Percentiles rank a stretch among this genome's conserved stretches.
Conservation (phyloP, 2,797 vertebrate genomes). For the Pagetopsis macropterus region DNA sequence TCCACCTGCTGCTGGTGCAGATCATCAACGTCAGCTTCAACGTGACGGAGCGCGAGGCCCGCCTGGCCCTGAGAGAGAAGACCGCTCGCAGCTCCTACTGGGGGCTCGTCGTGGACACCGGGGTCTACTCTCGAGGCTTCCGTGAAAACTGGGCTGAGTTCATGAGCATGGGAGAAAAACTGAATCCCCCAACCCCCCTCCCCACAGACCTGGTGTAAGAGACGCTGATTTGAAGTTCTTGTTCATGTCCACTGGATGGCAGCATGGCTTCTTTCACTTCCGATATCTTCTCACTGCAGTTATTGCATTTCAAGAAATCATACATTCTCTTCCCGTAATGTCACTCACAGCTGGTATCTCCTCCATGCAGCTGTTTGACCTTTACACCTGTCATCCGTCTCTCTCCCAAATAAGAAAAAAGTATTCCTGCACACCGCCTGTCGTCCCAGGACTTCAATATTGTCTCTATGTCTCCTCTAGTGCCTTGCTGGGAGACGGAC, state of each 20-base stretch:
- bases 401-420: constrained; percentile 10
- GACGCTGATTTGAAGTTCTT: constrained; percentile 11
- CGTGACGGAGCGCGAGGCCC: constrained; percentile 93
- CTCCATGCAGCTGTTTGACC: constrained; percentile 47
- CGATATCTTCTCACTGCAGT: not conserved
- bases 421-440: constrained; percentile 12
- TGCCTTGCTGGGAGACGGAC: constrained; percentile 59
- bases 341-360: constrained; percentile 33
- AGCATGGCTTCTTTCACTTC: constrained; percentile 49
- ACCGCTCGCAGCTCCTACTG: constrained; percentile 84
- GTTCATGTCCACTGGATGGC: constrained; percentile 71
- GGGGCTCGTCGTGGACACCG: constrained; percentile 90
- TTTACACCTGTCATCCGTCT: constrained; percentile 14
- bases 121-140: constrained; percentile 88
- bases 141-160: constrained; percentile 92
- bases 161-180: constrained; percentile 80
- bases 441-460: constrained; percentile 38
- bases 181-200: constrained; percentile 29
- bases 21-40: constrained; percentile 95
- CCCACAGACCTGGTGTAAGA: constrained; percentile 74
- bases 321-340: constrained; percentile 28
- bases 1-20: constrained; percentile 93
- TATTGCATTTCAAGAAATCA: constrained; percentile 48
- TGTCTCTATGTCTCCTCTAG: constrained; percentile 38
- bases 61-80: constrained; percentile 88